Evolutionary conservation across 2,113 vertebrate genomes (phyloP), one percentile per base, ranked within the genome.

Genomic region (Tyto alba): DNA sequence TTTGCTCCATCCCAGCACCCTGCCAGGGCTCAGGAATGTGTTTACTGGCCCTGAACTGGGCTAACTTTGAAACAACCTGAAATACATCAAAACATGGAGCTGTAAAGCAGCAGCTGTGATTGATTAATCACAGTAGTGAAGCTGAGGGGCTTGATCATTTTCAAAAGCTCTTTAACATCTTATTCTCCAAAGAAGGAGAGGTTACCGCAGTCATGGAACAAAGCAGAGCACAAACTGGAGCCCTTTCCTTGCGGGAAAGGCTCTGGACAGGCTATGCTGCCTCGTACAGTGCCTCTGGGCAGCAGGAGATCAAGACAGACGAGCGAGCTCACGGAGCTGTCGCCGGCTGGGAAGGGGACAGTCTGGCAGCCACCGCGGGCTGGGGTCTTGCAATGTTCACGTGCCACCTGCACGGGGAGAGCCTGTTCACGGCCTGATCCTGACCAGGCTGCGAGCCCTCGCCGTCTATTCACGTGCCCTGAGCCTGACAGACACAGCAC

Each of bases 101-200:
- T 95, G 77, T 87, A 96, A 96, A 96, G 93, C 94, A 95, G 87
- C 77, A 50, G 93, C 95, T 81, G 94, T 93, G 95, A 97, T 93
- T 95, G 93, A 96, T 96, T 96, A 96, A 95, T 97, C 94, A 95
- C 96, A 97, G 94, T 32, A 94, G 95, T 36, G 73, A 91, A 93
- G 66, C 84, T 92, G 94, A 96, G 90, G 81, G 87, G 91, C 87
- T 96, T 95, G 94, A 96, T 97, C 89, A 85, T 94, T 95, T 92
- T 91, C 89, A 82, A 94, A 91, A 89, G 69, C 91, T 91, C 89
- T 78, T 96, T 88, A 96, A 84, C 75, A 74, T 93, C 80, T 92
- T 77, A 55, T 89, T 95, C 84, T 95, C 52, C 80, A 78, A 96
- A 93, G 95, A 40, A 79, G 55, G 76, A 74, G 93, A 93, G 80